Conservation (phyloP, 2,797 vertebrate genomes). For the Zenarchopterus dispar region DNA sequence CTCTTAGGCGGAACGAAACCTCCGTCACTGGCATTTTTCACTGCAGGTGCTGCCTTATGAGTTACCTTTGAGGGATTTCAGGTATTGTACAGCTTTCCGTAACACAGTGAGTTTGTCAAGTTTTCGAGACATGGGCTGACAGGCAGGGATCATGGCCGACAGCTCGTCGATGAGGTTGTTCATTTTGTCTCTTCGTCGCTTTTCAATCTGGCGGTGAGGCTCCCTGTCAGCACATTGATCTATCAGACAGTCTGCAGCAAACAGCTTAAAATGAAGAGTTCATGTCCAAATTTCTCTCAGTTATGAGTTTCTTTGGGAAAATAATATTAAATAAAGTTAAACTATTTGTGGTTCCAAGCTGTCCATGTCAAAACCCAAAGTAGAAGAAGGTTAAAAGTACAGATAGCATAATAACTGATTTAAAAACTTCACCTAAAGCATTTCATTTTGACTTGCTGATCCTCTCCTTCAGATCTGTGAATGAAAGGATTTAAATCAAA, state of each 20-base stretch:
- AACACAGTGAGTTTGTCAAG: conserved; percentile 93
- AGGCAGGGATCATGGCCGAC: conserved; percentile 91
- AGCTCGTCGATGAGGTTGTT: conserved; percentile 95
- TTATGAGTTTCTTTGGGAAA: neutral
- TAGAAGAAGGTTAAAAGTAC: too few species aligned
- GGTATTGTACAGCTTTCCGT: conserved; percentile 93
- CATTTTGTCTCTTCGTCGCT: conserved; percentile 93
- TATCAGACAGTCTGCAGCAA: neutral
- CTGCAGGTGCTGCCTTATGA: neutral
- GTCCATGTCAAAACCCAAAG: too few species aligned
- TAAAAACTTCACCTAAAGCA: conserved; percentile 71
- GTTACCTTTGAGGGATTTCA: conserved; percentile 91
- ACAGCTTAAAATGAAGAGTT: neutral
- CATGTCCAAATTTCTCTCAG: neutral
- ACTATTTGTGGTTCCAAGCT: too few species aligned
- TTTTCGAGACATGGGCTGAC: conserved; percentile 91
- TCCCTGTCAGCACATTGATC: conserved; percentile 78
- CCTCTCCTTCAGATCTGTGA: conserved; percentile 72
- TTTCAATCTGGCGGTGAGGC: conserved; percentile 94
- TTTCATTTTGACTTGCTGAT: conserved; percentile 77
- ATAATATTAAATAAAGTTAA: too few species aligned
- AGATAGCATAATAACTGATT: neutral
- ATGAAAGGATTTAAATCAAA: conserved; percentile 11
- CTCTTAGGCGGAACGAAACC: neutral
- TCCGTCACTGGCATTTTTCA: neutral